Conservation (phyloP, 2,888 invertebrate species). For the Tupiocoris notatus region DNA sequence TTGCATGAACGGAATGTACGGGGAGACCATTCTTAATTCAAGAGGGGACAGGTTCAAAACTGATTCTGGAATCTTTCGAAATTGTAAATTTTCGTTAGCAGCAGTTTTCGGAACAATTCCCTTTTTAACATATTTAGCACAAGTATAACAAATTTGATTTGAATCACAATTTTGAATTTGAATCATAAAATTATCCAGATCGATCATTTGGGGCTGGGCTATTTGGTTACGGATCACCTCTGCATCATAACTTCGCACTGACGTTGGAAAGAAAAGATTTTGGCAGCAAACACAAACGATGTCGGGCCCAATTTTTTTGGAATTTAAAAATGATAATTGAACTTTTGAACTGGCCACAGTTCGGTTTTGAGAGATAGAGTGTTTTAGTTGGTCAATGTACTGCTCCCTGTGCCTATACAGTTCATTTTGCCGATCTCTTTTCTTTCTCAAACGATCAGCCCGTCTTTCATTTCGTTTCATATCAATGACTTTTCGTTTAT, state of each 20-base stretch:
- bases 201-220: too few relatives aligned
- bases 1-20: slow-evolving; percentile 39
- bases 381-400: not conserved
- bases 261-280: not conserved
- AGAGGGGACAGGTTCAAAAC: slow-evolving; percentile 20
- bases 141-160: not conserved
- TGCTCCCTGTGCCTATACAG: not conserved
- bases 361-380: not conserved
- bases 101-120: not conserved
- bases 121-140: not conserved
- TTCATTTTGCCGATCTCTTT: not conserved
- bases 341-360: not conserved
- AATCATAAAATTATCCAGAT: not conserved
- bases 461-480: not conserved
- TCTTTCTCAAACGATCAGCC: not conserved
- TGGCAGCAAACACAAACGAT: slow-evolving; percentile 2
- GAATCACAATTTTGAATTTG: not conserved
- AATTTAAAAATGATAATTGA: not conserved
- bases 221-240: not conserved
- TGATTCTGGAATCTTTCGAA: slow-evolving; percentile 23
- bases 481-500: not conserved
- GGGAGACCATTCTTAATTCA: slow-evolving; percentile 36
- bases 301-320: not conserved
- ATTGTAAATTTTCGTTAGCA: slow-evolving; percentile 13
- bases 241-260: not conserved